phyloP scores from a whole-genome alignment of 2,113 vertebrate species.

The Cephalopholis sonnerati region DNA sequence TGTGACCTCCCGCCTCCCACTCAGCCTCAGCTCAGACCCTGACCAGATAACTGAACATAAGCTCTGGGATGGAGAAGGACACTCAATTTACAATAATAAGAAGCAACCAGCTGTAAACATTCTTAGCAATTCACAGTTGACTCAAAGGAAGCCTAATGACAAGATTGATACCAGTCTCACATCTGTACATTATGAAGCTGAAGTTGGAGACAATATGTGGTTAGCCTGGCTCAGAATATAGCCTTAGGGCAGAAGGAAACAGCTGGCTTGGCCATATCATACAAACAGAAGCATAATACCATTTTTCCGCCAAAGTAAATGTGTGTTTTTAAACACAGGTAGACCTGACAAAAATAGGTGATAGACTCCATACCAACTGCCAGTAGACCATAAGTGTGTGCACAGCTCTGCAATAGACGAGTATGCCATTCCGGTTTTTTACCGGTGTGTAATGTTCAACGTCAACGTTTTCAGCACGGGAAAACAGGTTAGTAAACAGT shows the following conservation, averaged over 20 bases:
- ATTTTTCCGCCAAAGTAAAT: no score
- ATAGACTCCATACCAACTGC: no score
- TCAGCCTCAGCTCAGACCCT: background rate
- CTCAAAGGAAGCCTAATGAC: background rate
- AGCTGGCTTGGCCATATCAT: background rate
- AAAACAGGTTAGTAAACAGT: no score
- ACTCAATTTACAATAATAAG: background rate
- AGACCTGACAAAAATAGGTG: no score
- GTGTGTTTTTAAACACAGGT: no score
- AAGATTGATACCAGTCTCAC: background rate
- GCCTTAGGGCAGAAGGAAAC: background rate
- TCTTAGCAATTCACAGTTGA: background rate
- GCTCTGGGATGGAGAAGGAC: background rate
- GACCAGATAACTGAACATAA: background rate
- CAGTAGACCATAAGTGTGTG: no score
- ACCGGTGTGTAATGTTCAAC: no score
- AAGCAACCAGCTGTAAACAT: background rate
- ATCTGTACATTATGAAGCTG: background rate
- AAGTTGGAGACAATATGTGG: background rate
- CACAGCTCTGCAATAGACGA: no score
- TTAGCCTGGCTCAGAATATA: background rate
- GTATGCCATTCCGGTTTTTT: no score
- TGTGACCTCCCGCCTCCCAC: slow-evolving; percentile 15
- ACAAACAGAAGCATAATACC: no score
- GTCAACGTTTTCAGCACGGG: no score